Conservation (phyloP, 2,113 vertebrate genomes). For the Zosterops hypoxanthus region DNA sequence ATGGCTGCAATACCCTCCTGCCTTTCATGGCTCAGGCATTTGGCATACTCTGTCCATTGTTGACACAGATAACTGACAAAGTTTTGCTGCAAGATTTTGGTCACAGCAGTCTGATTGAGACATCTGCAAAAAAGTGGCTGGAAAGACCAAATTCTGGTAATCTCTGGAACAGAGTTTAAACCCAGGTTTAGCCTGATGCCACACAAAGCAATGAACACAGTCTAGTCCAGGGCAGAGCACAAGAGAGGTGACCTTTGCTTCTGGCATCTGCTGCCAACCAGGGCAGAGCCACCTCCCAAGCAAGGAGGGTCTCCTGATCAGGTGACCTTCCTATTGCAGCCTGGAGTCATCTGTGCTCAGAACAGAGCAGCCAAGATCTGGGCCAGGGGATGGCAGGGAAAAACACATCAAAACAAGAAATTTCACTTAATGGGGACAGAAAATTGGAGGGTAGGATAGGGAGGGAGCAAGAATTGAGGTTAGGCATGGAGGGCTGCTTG, state of each 20-base stretch:
- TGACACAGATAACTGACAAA: background rate
- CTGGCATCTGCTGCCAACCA: background rate
- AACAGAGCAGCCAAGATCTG: background rate
- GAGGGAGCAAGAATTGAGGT: fast-evolving
- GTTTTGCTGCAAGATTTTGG: background rate
- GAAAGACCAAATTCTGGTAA: background rate
- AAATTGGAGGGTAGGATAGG: background rate
- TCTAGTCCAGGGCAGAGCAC: background rate
- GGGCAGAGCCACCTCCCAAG: background rate
- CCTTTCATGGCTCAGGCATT: background rate
- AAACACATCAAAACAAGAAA: background rate
- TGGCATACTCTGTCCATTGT: background rate
- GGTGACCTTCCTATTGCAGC: background rate
- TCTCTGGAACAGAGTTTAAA: background rate
- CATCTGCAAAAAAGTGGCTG: background rate
- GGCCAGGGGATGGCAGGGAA: background rate
- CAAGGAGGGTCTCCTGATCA: background rate
- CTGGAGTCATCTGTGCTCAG: background rate
- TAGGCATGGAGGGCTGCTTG: background rate
- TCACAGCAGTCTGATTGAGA: background rate
- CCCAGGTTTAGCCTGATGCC: background rate
- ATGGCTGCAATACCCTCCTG: background rate
- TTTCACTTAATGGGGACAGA: background rate
- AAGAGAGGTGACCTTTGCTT: background rate
- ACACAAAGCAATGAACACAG: fast-evolving